A percentile compares a stretch with the other conserved stretches of the same genome.
Conservation (phyloP, 2,888 invertebrate species). For the Labia minor region DNA sequence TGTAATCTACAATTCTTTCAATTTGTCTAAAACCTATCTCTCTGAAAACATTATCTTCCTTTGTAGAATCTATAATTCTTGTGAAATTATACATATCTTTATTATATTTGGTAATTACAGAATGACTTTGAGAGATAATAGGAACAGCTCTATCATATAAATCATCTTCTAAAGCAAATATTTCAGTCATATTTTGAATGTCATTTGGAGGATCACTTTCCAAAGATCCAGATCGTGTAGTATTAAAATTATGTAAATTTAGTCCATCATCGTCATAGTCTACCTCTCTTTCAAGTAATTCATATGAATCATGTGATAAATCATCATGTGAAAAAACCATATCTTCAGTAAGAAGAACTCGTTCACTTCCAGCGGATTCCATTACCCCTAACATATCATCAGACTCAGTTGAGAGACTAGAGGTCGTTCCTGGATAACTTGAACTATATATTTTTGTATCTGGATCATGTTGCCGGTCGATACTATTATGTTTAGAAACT, state of each 20-base stretch:
- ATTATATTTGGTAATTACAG: neutral
- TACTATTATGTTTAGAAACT: constrained; percentile 47
- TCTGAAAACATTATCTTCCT: neutral
- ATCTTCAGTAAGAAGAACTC: constrained; percentile 29
- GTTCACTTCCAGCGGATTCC: constrained; percentile 40
- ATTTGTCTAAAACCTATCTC: constrained; percentile 1
- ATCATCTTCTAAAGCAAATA: constrained; percentile 18
- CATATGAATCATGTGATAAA: constrained; percentile 79
- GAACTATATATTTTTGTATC: constrained; percentile 71
- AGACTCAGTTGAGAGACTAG: constrained; percentile 52
- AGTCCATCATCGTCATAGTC: constrained; percentile 51
- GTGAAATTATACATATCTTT: neutral
- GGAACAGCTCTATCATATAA: constrained; percentile 15
- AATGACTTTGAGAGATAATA: neutral
- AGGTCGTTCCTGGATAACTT: constrained; percentile 71
- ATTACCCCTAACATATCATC: constrained; percentile 53
- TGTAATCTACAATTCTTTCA: neutral
- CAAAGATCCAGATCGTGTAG: constrained; percentile 31
- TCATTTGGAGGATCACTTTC: constrained; percentile 8
- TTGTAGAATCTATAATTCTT: neutral
- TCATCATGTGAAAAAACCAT: constrained; percentile 59
- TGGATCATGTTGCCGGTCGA: constrained; percentile 57
- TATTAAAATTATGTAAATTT: constrained; percentile 38
- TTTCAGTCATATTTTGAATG: constrained; percentile 15
- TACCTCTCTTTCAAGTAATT: constrained; percentile 65